Evolutionary conservation across 2,797 vertebrate species (phyloP).

Genomic region (Furcifer pardalis): DNA sequence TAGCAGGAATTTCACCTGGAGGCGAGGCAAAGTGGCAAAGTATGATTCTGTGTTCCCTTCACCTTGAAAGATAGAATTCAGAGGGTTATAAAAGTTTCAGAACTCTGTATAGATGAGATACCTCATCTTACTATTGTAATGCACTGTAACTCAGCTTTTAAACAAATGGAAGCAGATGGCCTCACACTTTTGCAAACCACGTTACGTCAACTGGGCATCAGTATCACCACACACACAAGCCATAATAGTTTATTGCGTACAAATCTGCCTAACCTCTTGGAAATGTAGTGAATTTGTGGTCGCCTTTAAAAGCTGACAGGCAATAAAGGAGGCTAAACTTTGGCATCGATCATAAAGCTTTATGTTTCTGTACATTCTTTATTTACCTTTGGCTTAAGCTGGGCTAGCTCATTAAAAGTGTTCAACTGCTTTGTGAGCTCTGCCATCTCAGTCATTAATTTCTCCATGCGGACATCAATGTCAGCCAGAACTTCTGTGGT

Average conservation of each 20-base stretch:
- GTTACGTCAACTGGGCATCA: slow-evolving; percentile 19
- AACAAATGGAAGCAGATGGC: slow-evolving; percentile 30
- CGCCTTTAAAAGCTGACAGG: slow-evolving; percentile 30
- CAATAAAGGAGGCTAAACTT: slow-evolving; percentile 21
- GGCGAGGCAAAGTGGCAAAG: no score
- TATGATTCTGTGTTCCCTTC: neutral
- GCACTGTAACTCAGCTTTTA: slow-evolving; percentile 5
- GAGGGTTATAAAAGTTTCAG: slow-evolving; percentile 27
- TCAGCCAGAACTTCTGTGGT: slow-evolving; percentile 84
- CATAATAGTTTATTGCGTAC: slow-evolving; percentile 18
- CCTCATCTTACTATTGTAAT: slow-evolving; percentile 8
- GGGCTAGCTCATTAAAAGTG: slow-evolving; percentile 79
- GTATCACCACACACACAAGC: slow-evolving; percentile 24
- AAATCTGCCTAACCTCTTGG: slow-evolving; percentile 16
- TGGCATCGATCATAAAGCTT: slow-evolving; percentile 17
- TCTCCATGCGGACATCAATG: slow-evolving; percentile 79
- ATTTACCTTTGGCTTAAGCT: slow-evolving; percentile 69
- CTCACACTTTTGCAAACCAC: slow-evolving; percentile 30
- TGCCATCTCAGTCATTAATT: slow-evolving; percentile 87
- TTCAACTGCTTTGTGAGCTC: slow-evolving; percentile 83
- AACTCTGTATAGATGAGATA: neutral
- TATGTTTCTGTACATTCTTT: slow-evolving; percentile 20
- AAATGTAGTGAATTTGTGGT: slow-evolving; percentile 31
- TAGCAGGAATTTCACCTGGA: neutral
- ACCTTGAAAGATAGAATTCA: neutral